Evolutionary conservation across 2,113 vertebrate species (phyloP).

Genomic region (Equus quagga): DNA sequence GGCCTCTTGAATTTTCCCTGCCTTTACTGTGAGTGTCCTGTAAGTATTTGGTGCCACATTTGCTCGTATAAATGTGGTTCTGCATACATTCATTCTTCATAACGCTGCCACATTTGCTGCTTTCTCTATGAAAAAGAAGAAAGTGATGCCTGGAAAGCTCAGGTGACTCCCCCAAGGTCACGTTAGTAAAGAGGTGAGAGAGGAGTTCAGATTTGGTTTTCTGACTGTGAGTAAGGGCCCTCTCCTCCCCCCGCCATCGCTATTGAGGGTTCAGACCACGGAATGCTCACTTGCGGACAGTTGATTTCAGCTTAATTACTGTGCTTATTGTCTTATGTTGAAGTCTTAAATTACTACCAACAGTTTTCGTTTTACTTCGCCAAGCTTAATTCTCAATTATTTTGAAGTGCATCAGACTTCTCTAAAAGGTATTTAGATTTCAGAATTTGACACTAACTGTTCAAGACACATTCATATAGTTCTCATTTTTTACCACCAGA

Average conservation of each 20-base stretch:
- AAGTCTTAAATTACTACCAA: background rate
- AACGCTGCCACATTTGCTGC: background rate
- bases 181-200: background rate
- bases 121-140: background rate
- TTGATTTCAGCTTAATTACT: background rate
- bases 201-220: background rate
- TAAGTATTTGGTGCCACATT: background rate
- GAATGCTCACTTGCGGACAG: background rate
- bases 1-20: background rate
- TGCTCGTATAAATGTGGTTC: background rate
- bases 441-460: background rate
- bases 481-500: background rate
- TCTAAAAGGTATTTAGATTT: slow-evolving; percentile 19
- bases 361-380: background rate
- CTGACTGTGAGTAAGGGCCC: background rate
- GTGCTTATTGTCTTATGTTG: background rate
- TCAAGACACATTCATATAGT: background rate
- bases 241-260: background rate
- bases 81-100: background rate
- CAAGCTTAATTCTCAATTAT: background rate
- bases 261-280: background rate
- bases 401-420: slow-evolving; percentile 19
- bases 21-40: background rate
- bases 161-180: background rate
- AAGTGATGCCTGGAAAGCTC: background rate